Conservation (phyloP, 2,888 invertebrate species). For the Tinea trinotella region DNA sequence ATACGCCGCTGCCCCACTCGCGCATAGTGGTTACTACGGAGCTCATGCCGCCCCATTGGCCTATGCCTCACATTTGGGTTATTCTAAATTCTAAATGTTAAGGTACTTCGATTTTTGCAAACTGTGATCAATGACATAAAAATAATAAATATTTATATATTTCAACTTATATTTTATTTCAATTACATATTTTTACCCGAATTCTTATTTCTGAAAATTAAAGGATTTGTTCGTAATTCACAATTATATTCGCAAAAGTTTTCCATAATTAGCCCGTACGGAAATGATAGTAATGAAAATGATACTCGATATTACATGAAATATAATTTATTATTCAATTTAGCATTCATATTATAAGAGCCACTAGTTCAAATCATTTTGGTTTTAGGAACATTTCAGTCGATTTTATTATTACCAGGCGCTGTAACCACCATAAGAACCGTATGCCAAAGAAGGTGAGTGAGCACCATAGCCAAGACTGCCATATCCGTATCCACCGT, state of each 20-base stretch:
- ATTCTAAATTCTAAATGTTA: conserved; percentile 31
- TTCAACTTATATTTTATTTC: neutral
- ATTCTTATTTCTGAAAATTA: too few species aligned
- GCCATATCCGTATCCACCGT: conserved; percentile 13
- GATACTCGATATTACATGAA: neutral
- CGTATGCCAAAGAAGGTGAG: neutral
- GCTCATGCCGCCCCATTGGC: conserved; percentile 33
- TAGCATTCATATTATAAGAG: too few species aligned
- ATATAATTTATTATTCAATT: neutral
- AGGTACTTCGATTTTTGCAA: neutral
- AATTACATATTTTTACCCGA: neutral
- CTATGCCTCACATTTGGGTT: conserved; percentile 33
- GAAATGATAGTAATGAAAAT: neutral
- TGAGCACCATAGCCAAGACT: neutral
- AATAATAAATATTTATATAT: neutral
- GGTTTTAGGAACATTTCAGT: neutral
- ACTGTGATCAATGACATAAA: neutral
- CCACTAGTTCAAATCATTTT: neutral
- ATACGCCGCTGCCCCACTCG: conserved; percentile 22
- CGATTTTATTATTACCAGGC: neutral
- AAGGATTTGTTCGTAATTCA: too few species aligned
- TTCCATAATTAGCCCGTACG: neutral
- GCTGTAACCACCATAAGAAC: neutral
- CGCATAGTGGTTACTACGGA: conserved; percentile 34
- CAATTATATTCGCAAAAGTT: too few species aligned